Evolutionary conservation across 2,888 invertebrate species (phyloP).

Genomic region (Noctua comes): DNA sequence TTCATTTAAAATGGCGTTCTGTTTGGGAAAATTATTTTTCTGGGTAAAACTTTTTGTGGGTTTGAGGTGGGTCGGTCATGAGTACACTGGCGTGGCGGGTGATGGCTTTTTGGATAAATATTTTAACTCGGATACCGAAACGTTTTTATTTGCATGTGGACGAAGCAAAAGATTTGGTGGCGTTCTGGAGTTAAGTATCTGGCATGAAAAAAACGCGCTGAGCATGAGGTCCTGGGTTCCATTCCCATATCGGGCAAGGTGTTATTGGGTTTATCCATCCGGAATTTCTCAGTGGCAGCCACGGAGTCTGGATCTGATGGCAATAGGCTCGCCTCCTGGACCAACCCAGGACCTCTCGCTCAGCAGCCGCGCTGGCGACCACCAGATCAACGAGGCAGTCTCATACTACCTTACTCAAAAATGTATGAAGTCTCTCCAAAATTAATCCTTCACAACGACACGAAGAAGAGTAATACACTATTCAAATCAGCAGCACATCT

Average conservation of each 20-base stretch:
- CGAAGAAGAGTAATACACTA: not conserved
- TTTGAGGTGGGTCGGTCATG: not conserved
- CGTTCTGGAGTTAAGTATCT: not conserved
- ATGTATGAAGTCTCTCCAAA: not conserved
- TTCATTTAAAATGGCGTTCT: slow-evolving; percentile 49
- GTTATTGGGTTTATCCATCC: too few species aligned
- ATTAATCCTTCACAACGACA: not conserved
- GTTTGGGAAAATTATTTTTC: slow-evolving; percentile 33
- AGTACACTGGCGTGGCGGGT: not conserved
- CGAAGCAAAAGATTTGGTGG: not conserved
- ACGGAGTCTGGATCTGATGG: too few species aligned
- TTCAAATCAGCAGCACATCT: not conserved
- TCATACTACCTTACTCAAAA: not conserved
- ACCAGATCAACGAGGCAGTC: not conserved
- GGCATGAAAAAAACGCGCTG: not conserved
- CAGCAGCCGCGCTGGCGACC: too few species aligned
- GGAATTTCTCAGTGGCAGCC: too few species aligned
- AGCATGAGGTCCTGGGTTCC: too few species aligned
- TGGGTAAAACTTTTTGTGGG: slow-evolving; percentile 21
- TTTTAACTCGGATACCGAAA: not conserved
- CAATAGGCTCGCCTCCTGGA: too few species aligned
- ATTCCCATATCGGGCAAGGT: too few species aligned
- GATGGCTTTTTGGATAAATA: not conserved
- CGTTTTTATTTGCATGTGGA: not conserved
- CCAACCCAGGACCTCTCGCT: too few species aligned